Evolutionary conservation across 2,888 invertebrate genomes (phyloP), one percentile per base, ranked within the genome.

Genomic region (Parelbella ahira): DNA sequence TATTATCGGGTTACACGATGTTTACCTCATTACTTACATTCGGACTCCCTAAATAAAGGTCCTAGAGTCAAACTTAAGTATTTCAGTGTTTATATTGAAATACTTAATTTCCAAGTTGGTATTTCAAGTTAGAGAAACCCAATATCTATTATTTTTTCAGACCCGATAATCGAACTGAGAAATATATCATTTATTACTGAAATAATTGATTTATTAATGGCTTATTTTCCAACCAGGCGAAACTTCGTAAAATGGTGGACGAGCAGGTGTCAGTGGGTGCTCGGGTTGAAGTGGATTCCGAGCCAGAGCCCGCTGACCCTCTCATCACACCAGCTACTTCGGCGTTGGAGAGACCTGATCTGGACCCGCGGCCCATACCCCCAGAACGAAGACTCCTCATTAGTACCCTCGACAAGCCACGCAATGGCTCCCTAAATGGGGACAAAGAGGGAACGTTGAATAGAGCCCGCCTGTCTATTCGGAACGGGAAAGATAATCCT

Each of bases 211-310:
- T n/a, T n/a, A n/a, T n/a, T n/a, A n/a, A n/a, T n/a, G n/a, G n/a
- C n/a, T n/a, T 11, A 44, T 41, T 29, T 23, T 42, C 29, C 11
- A 6, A 15, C 49, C 87, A 94, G 92, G 91, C 91, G 84, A 93
- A 93, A 90, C 92, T 93, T 76, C 91, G 94, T 88, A 94, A 93
- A 88, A 95, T 95, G 95, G 94, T 95, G 71, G 95, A 95, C 87
- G 95, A 95, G 89, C 94, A 95, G 88, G 91, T 92, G 71, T 90
- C 92, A 59, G 91, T 91, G 56, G 88, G 90, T 41, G 82, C 91
- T 33, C 88, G 91, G 53, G 89, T 91, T 51, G 92, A 93, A 44
- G 69, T 68, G 3, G 83, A 86, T 43, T 63, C 78, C 32, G 81
- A 83, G 55, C 81, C 88, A 0, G 86, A 88, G 55, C 81, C 87